Conservation (phyloP, 2,113 vertebrate genomes). For the Ciconia stormi region DNA sequence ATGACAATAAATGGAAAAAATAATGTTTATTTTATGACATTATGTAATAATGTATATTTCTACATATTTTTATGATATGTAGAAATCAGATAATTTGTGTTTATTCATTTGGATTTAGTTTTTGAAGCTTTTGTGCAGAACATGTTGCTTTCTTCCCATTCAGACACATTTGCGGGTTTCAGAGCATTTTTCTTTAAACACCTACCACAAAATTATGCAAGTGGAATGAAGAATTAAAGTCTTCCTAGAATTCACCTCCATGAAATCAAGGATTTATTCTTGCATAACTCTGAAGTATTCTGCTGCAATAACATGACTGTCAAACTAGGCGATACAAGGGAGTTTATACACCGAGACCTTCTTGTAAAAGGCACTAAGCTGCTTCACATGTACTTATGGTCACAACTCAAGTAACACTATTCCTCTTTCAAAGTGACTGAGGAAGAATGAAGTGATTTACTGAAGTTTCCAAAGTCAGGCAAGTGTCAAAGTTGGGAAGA, state of each 20-base stretch:
- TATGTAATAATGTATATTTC: no score
- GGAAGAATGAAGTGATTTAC: not conserved
- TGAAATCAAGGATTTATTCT: not conserved
- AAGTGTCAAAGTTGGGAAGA: not conserved
- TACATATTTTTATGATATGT: no score
- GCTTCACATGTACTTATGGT: not conserved
- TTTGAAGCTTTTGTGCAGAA: not conserved
- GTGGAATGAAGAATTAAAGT: not conserved
- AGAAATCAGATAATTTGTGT: not conserved
- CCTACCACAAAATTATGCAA: not conserved
- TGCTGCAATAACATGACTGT: not conserved
- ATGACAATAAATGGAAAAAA: not conserved
- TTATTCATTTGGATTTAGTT: not conserved
- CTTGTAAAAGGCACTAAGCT: not conserved
- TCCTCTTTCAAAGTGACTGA: not conserved
- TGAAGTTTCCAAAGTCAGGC: not conserved
- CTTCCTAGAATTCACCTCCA: not conserved
- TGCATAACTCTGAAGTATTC: not conserved
- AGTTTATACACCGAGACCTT: not conserved
- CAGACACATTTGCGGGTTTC: not conserved
- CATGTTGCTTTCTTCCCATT: not conserved
- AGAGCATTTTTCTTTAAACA: not conserved
- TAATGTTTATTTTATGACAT: not conserved
- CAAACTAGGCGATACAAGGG: not conserved
- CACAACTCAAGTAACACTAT: not conserved